Percentiles rank a stretch among this genome's conserved stretches.
These are phyloP conservation scores for Rhimphoctona megacephalus DNA, from an alignment of 2,888 invertebrate genomes.

Conservation along the genomic window DNA sequence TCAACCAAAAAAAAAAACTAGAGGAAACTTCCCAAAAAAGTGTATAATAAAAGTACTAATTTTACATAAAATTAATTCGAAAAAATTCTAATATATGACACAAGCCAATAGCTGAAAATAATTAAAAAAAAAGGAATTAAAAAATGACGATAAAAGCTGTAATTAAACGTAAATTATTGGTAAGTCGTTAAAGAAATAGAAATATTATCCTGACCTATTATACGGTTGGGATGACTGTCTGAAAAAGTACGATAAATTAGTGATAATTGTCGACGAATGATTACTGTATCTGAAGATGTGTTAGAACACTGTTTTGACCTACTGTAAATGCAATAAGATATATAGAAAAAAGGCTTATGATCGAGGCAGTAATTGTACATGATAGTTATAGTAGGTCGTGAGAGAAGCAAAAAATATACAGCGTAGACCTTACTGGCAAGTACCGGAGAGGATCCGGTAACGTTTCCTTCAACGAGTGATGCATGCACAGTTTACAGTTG, in stretches of 20 bases:
- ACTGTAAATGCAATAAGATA: neutral
- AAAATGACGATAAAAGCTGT: neutral
- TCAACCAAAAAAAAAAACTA: neutral
- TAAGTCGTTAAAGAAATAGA: neutral
- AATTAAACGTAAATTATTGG: neutral
- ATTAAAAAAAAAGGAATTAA: neutral
- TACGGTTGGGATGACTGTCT: neutral
- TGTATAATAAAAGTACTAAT: neutral
- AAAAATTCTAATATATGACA: neutral
- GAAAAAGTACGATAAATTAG: neutral
- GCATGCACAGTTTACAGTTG: slow-evolving; percentile 63
- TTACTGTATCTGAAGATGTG: neutral
- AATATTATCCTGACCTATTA: neutral
- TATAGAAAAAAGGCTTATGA: neutral
- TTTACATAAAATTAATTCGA: neutral
- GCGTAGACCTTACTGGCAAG: neutral
- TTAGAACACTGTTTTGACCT: neutral
- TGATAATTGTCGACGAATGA: neutral
- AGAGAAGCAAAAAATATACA: slow-evolving; percentile 19
- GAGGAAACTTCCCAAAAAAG: neutral
- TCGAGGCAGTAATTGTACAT: slow-evolving; percentile 33
- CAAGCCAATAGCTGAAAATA: neutral
- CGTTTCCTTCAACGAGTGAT: slow-evolving; percentile 46
- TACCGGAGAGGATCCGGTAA: slow-evolving; percentile 37
- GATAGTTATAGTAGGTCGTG: slow-evolving; percentile 44